A percentile compares a stretch with the other conserved stretches of the same genome.
Evolutionary conservation across 2,797 vertebrate species (phyloP).

Genomic region (Phrynocephalus forsythii): DNA sequence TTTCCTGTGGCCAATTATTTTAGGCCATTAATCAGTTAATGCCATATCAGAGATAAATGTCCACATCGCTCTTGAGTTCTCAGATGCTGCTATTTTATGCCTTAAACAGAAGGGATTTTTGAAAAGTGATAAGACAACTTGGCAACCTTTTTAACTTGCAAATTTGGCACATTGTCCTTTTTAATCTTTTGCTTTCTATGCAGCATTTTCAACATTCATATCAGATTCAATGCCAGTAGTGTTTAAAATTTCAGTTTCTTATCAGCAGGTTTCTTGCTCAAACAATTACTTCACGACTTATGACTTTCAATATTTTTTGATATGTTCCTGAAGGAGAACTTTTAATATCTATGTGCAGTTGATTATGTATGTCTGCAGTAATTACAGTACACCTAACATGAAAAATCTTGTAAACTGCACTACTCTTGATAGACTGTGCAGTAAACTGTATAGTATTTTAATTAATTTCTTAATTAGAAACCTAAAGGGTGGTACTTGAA

Average conservation of each 20-base stretch:
- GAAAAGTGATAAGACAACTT: conserved; percentile 50
- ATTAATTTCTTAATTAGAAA: conserved; percentile 76
- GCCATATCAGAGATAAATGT: conserved; percentile 35
- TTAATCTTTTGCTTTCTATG: conserved; percentile 16
- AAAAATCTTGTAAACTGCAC: conserved; percentile 69
- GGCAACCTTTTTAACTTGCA: conserved; percentile 52
- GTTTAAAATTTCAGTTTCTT: conserved; percentile 41
- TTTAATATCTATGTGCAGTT: conserved; percentile 62
- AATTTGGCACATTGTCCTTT: conserved; percentile 49
- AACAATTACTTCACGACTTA: conserved; percentile 65
- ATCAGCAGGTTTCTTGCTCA: conserved; percentile 55
- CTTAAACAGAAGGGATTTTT: conserved; percentile 9
- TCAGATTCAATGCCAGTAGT: conserved; percentile 42
- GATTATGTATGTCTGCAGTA: conserved; percentile 57
- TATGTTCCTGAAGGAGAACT: conserved; percentile 67
- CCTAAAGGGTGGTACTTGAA: conserved; percentile 65
- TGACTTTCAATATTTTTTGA: conserved; percentile 57
- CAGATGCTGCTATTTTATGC: neutral
- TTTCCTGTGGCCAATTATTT: conserved; percentile 27
- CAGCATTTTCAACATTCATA: conserved; percentile 35
- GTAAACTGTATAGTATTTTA: conserved; percentile 77
- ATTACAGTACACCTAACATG: conserved; percentile 62
- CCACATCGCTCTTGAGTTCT: conserved; percentile 30
- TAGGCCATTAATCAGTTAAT: conserved; percentile 10
- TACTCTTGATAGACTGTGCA: conserved; percentile 68